phyloP scores from a whole-genome alignment of 1,140 invertebrate species.

The Microplitis mediator region DNA sequence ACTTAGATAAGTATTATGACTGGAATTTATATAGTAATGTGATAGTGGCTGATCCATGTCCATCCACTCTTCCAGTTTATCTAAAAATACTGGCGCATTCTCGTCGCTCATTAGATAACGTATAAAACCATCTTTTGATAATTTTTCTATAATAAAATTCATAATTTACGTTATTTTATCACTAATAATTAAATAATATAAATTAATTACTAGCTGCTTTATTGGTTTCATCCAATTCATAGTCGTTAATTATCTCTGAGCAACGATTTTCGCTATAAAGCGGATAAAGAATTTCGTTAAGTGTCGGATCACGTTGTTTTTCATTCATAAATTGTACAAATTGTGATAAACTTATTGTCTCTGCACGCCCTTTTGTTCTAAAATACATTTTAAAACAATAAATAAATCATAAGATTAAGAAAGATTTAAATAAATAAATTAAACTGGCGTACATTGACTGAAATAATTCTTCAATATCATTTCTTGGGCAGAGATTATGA shows the following conservation, averaged over 20 bases:
- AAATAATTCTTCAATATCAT: constrained; percentile 98
- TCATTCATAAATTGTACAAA: constrained; percentile 97
- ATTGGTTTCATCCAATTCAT: constrained; percentile 86
- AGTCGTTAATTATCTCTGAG: constrained; percentile 90
- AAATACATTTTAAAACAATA: constrained; percentile 27
- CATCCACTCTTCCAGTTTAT: constrained; percentile 97
- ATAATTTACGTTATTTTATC: neutral
- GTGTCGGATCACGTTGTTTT: constrained; percentile 94
- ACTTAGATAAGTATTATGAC: constrained; percentile 97
- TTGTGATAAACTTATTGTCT: constrained; percentile 80
- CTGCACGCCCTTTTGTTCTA: constrained; percentile 86
- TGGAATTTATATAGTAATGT: constrained; percentile 99
- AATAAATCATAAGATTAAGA: too few relatives aligned
- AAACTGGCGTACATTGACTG: constrained; percentile 85
- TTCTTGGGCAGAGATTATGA: constrained; percentile 97
- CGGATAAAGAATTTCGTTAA: constrained; percentile 99
- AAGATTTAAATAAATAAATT: too few relatives aligned
- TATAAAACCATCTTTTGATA: constrained; percentile 96
- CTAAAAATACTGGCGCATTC: constrained; percentile 98
- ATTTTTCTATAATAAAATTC: constrained; percentile 60
- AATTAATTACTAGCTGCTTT: constrained; percentile 69
- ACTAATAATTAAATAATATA: neutral
- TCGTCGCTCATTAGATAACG: constrained; percentile 99
- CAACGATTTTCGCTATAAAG: constrained; percentile 94
- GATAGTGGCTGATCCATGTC: constrained; percentile 98